phyloP scores from a whole-genome alignment of 1,140 invertebrate species.

The Bombus waltoni region DNA sequence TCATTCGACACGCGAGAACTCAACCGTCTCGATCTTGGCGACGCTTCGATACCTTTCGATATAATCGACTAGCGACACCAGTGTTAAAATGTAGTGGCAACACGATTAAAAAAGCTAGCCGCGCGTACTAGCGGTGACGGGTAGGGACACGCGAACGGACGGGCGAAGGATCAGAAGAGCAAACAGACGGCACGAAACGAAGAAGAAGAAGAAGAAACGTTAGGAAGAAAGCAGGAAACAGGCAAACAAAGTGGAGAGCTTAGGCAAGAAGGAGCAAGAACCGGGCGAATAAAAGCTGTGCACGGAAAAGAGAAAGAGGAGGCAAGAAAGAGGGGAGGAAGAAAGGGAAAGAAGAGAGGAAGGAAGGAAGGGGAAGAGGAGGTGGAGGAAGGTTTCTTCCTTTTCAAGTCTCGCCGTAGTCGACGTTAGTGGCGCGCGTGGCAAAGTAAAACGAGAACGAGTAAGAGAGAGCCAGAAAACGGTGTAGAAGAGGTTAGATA shows the following conservation, averaged over 20 bases:
- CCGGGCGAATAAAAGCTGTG: not conserved
- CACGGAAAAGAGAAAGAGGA: not conserved
- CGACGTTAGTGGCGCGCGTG: slow-evolving; percentile 6
- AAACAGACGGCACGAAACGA: not conserved
- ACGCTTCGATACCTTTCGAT: not conserved
- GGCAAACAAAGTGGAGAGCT: slow-evolving; percentile 24
- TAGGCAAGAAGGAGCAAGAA: not conserved
- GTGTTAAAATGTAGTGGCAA: not conserved
- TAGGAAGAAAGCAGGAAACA: slow-evolving; percentile 23
- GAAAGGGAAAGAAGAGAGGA: slow-evolving; percentile 12
- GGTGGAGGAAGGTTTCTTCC: slow-evolving; percentile 58
- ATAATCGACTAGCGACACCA: not conserved
- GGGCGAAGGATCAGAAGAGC: not conserved
- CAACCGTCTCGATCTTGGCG: not conserved
- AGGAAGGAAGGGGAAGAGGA: not conserved
- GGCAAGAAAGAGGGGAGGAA: slow-evolving; percentile 5
- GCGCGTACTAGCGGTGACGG: not conserved
- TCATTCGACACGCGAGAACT: not conserved
- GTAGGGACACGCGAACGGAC: not conserved
- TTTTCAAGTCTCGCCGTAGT: slow-evolving; percentile 56
- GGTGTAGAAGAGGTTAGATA: not conserved
- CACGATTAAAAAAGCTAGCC: too few relatives aligned
- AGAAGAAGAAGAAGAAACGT: not conserved
- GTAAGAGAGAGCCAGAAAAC: not conserved
- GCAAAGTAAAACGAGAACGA: slow-evolving; percentile 22